Percentiles rank a stretch among this genome's conserved stretches.
phyloP scores from a whole-genome alignment of 2,888 invertebrate genomes.

The Lasioglossum calceatum region DNA sequence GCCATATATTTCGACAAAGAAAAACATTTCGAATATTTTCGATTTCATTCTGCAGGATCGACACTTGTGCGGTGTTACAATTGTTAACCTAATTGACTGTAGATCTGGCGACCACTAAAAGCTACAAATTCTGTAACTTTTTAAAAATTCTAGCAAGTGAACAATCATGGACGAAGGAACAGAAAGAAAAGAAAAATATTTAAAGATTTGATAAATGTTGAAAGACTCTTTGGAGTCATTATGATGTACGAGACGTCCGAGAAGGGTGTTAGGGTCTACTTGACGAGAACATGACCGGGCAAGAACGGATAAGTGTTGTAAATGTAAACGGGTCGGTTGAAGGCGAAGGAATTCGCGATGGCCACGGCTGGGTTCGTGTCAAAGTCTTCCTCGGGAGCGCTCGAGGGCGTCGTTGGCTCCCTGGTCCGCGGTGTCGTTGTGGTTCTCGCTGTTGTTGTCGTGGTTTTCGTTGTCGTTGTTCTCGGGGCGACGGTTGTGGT shows the following conservation, averaged over 20 bases:
- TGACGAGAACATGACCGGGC: slow-evolving; percentile 59
- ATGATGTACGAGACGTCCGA: not conserved
- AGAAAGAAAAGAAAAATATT: too few species aligned
- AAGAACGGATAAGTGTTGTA: slow-evolving; percentile 78
- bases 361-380: slow-evolving; percentile 79
- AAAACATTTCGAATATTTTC: too few species aligned
- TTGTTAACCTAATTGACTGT: too few species aligned
- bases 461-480: slow-evolving; percentile 42
- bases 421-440: slow-evolving; percentile 77
- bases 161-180: too few species aligned
- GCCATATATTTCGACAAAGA: too few species aligned
- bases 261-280: slow-evolving; percentile 19
- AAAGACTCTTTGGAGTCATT: not conserved
- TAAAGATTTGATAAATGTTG: not conserved
- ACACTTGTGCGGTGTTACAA: too few species aligned
- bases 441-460: slow-evolving; percentile 61
- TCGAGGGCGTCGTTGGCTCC: slow-evolving; percentile 71
- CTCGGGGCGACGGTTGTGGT: slow-evolving; percentile 57
- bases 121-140: too few species aligned
- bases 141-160: too few species aligned
- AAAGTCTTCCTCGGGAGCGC: slow-evolving; percentile 71
- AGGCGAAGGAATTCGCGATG: slow-evolving; percentile 82
- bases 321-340: slow-evolving; percentile 81
- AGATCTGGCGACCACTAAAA: too few species aligned
- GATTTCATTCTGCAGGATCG: too few species aligned